Evolutionary conservation across 2,797 vertebrate species (phyloP).

Genomic region (Steatocranus sp.): DNA sequence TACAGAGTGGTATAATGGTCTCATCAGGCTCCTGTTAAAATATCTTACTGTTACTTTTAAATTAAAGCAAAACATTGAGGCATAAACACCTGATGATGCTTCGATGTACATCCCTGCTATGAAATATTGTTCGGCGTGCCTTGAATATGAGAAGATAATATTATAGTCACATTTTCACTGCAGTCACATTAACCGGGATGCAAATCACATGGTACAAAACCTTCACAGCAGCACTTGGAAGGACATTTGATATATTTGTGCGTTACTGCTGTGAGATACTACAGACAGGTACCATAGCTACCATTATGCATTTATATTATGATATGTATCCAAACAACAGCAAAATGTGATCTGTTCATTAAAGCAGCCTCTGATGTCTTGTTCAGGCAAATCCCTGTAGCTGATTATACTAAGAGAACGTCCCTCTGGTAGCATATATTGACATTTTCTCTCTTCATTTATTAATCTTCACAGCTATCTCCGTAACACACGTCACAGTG

Average conservation of each 20-base stretch:
- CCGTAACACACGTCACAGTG: conserved; percentile 60
- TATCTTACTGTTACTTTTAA: neutral
- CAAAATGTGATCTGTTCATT: conserved; percentile 18
- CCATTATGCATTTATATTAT: conserved; percentile 48
- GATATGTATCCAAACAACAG: conserved; percentile 58
- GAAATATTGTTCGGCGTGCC: neutral
- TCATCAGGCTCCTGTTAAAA: neutral
- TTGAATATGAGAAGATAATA: neutral
- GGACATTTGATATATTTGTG: conserved; percentile 50
- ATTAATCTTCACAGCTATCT: conserved; percentile 13
- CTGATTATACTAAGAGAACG: conserved; percentile 1
- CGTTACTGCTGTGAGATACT: conserved; percentile 31
- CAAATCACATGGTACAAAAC: conserved; percentile 38
- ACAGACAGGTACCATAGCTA: conserved; percentile 50
- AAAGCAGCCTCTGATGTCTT: conserved; percentile 6
- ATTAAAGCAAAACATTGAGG: neutral
- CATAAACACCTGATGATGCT: neutral
- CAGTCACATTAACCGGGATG: conserved; percentile 66
- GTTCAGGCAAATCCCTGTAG: neutral
- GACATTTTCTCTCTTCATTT: neutral
- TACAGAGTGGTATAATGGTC: neutral
- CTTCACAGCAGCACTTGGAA: conserved; percentile 46
- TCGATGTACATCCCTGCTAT: neutral
- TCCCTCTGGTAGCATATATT: conserved; percentile 3
- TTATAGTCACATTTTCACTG: conserved; percentile 25